phyloP scores from a whole-genome alignment of 2,888 invertebrate genomes.

The Synanthedon vespiformis region DNA sequence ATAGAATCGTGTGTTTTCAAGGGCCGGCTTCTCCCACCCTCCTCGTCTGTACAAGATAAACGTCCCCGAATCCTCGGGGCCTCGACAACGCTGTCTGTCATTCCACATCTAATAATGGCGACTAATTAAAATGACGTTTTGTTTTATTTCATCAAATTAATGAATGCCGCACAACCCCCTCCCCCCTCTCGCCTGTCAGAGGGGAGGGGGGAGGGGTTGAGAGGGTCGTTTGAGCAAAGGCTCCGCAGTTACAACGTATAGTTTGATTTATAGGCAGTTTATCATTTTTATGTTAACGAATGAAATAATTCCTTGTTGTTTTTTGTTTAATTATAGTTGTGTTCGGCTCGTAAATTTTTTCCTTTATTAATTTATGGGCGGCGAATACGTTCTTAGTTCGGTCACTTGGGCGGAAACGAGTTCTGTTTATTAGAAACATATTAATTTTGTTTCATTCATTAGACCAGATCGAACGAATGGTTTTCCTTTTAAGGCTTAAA shows the following conservation, averaged over 20 bases:
- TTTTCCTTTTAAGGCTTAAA: no score
- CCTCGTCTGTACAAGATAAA: conserved; percentile 26
- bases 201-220: not conserved
- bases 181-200: conserved; percentile 8
- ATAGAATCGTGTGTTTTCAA: conserved; percentile 2
- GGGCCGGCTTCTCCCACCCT: conserved; percentile 9
- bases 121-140: conserved; percentile 54
- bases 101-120: conserved; percentile 36
- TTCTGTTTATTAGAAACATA: not conserved
- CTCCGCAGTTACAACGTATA: conserved; percentile 24
- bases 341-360: conserved; percentile 12
- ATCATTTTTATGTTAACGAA: conserved; percentile 36
- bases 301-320: conserved; percentile 23
- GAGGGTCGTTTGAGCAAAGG: not conserved
- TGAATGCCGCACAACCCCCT: conserved; percentile 8
- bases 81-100: conserved; percentile 34
- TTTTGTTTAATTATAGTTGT: conserved; percentile 21
- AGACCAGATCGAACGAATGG: no score
- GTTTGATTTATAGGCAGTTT: conserved; percentile 44
- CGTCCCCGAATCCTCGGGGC: conserved; percentile 15
- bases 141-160: conserved; percentile 40
- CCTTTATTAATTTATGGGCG: conserved; percentile 11
- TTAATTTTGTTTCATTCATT: no score
- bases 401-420: not conserved
- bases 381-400: conserved; percentile 1